These are phyloP conservation scores for Penaeus indicus DNA, from an alignment of 1,140 invertebrate species.

Conservation along the genomic window DNA sequence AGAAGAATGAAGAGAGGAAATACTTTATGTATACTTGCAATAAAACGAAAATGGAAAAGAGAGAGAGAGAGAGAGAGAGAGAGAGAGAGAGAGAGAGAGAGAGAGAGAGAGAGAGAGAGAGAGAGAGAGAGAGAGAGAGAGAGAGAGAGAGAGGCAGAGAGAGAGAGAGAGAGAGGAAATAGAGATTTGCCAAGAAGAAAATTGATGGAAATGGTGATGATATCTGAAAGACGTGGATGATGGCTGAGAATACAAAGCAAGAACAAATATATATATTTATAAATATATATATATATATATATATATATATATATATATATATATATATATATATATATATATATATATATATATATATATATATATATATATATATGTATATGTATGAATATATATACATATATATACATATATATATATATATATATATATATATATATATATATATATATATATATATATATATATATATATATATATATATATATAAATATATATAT, in stretches of 20 bases:
- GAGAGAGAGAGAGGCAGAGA: no score
- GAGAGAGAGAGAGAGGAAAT: no score
- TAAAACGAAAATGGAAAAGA: not conserved
- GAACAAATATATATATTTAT: no score
- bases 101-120: no score
- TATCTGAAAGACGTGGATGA: not conserved
- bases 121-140: no score
- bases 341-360: not conserved
- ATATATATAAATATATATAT: slow-evolving; percentile 20
- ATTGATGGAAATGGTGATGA: no score
- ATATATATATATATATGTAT: not conserved
- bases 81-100: no score
- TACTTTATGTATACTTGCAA: not conserved
- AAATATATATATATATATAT: not conserved
- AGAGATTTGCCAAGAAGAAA: no score
- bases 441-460: not conserved
- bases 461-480: slow-evolving; percentile 16
- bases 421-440: slow-evolving; percentile 20
- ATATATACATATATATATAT: slow-evolving; percentile 12
- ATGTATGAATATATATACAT: not conserved
- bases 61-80: no score
- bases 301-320: not conserved
- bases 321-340: not conserved
- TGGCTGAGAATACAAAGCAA: not conserved
- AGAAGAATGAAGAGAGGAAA: not conserved